Evolutionary conservation across 2,797 vertebrate genomes (phyloP).

Genomic region (Acrossocheilus fasciatus): DNA sequence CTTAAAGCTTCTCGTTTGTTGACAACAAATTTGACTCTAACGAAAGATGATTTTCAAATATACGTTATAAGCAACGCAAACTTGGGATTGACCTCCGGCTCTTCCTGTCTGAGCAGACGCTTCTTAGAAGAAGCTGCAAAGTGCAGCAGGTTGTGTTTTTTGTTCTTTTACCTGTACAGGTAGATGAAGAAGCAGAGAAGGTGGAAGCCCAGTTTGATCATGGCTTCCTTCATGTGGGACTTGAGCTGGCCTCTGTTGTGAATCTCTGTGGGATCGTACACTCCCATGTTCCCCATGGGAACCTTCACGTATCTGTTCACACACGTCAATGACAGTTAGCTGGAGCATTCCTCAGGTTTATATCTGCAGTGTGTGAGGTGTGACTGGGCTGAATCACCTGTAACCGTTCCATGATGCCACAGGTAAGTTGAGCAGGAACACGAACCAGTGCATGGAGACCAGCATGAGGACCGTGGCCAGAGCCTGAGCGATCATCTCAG

Average conservation of each 20-base stretch:
- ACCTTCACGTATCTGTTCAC: constrained; percentile 87
- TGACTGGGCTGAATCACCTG: constrained; percentile 76
- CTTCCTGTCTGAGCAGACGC: background rate
- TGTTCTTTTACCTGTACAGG: constrained; percentile 89
- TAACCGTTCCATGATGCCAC: constrained; percentile 95
- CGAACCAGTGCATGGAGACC: constrained; percentile 96
- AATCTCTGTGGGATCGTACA: constrained; percentile 98
- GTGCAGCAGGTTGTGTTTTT: background rate
- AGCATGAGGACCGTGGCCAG: constrained; percentile 92
- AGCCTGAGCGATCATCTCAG: constrained; percentile 91
- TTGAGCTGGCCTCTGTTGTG: constrained; percentile 97
- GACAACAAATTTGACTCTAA: background rate
- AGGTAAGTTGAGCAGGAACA: constrained; percentile 95
- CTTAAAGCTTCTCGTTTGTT: background rate
- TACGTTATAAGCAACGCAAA: background rate
- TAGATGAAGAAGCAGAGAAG: constrained; percentile 99
- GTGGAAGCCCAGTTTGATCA: constrained; percentile 99
- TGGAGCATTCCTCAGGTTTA: background rate
- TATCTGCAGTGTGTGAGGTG: background rate
- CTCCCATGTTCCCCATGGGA: constrained; percentile 97
- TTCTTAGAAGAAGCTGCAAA: background rate
- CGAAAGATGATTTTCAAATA: background rate
- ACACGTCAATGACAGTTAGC: background rate
- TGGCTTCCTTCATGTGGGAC: constrained; percentile 98
- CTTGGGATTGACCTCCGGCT: too few species aligned